These are phyloP conservation scores for Ramphastos sulfuratus DNA, from an alignment of 2,113 vertebrate genomes.

Conservation along the genomic window DNA sequence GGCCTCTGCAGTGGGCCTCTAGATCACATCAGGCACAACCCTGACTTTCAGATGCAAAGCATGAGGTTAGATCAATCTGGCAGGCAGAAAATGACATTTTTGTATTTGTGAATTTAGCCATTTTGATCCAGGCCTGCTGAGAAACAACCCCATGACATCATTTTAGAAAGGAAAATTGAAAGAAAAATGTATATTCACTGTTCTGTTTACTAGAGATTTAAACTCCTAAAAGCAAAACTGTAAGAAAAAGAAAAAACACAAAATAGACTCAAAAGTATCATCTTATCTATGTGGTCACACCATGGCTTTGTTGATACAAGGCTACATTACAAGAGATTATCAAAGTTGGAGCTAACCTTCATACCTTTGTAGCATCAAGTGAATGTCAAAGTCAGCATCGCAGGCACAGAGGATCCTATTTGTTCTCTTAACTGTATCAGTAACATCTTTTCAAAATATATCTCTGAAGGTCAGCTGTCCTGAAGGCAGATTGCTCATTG, in stretches of 20 bases:
- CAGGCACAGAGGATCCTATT: not conserved
- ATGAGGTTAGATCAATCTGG: not conserved
- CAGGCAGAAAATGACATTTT: not conserved
- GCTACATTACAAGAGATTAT: conserved; percentile 23
- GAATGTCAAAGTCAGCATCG: conserved; percentile 22
- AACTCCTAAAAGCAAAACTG: conserved; percentile 22
- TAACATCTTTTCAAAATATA: not conserved
- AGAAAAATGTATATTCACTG: not conserved
- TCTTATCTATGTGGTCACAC: conserved; percentile 18
- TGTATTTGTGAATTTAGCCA: not conserved
- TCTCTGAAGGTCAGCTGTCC: too few relatives aligned
- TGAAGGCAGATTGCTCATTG: not conserved
- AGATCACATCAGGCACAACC: not conserved
- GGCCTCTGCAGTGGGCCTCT: not conserved
- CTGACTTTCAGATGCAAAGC: not conserved
- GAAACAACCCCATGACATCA: not conserved
- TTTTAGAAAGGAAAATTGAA: conserved; percentile 21
- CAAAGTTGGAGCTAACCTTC: not conserved
- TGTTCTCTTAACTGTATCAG: not conserved
- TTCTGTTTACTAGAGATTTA: not conserved
- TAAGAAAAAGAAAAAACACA: conserved; percentile 11
- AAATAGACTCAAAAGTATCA: conserved; percentile 9
- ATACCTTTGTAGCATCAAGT: not conserved
- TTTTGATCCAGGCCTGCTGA: conserved; percentile 13
- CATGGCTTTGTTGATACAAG: conserved; percentile 29